Base-by-base conservation (phyloP, 1,140 invertebrate species). In the Steinernema feltiae region DNA sequence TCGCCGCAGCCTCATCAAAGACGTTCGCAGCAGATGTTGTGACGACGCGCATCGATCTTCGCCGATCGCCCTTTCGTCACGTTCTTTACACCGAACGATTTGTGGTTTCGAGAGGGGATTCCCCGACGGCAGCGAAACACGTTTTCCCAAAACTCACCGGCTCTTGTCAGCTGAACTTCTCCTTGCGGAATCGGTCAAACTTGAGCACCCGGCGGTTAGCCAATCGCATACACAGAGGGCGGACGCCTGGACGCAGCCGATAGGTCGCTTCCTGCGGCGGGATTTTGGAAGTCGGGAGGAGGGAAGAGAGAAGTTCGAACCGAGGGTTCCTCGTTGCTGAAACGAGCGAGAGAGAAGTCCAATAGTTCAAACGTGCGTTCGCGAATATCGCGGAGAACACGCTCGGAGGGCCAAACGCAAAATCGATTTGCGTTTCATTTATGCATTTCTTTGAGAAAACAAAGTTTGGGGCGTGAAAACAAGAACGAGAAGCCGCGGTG, bases 91-190 rank as follows among this genome's bases (percentile, higher is more conserved):
- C n/a, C n/a, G n/a, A n/a, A n/a, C n/a, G n/a, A n/a, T n/a, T n/a
- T n/a, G n/a, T n/a, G n/a, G n/a, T 12, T 12, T n/a, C 41, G 7
- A 7, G 41, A 46, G n/a, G 41, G n/a, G n/a, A n/a, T 12, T 7
- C 41, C 7, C 41, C 41, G 7, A 46, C 41, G 7, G 7, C n/a
- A 46, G 7, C 7, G 7, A 46, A 7, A 46, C n/a, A n/a, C n/a
- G 7, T n/a, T 46, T n/a, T 46, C n/a, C 7, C 7, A 12, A 46
- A 46, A 46, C 53, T 63, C 24, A 63, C 53, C 53, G 24, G 53
- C 53, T 63, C 53, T 63, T 15, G 53, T 63, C 53, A 63, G 53
- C 53, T 63, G 53, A 63, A 63, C 53, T 63, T 63, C 53, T 63
- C 53, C 53, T 63, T 63, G 53, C 53, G 7, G 53, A 17, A 63